Conservation (phyloP, 2,113 vertebrate species). For the Ariopsis seemanni region DNA sequence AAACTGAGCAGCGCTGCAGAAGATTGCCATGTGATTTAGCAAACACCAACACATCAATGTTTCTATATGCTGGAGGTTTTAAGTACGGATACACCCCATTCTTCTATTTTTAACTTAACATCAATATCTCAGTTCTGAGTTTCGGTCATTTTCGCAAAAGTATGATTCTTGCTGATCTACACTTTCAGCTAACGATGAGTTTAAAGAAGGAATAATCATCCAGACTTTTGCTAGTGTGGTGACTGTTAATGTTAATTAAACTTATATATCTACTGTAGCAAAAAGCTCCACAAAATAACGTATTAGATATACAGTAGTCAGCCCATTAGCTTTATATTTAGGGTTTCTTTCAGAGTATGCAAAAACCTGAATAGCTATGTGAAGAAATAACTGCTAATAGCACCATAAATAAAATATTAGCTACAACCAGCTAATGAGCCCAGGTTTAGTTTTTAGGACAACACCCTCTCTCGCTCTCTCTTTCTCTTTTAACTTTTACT, state of each 20-base stretch:
- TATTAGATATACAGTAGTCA: background rate
- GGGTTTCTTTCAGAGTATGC: background rate
- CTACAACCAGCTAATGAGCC: background rate
- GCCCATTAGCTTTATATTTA: background rate
- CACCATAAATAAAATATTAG: background rate
- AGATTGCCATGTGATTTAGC: background rate
- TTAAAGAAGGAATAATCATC: background rate
- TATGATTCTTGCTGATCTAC: background rate
- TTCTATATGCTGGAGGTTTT: background rate
- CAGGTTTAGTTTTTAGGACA: background rate
- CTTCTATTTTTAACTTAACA: background rate
- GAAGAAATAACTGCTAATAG: background rate
- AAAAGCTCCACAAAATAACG: background rate
- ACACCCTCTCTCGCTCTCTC: background rate
- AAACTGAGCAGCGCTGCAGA: conserved; percentile 22
- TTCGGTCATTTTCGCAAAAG: background rate
- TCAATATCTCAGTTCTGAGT: background rate
- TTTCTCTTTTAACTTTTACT: conserved; percentile 3
- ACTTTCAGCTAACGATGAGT: background rate
- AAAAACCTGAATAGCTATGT: background rate
- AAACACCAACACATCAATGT: conserved; percentile 4
- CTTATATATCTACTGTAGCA: background rate
- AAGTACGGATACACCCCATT: background rate
- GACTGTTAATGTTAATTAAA: background rate
- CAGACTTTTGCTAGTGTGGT: background rate